A percentile compares a stretch with the other conserved stretches of the same genome.
phyloP scores from a whole-genome alignment of 2,113 vertebrate species.

The Microtus oregoni region DNA sequence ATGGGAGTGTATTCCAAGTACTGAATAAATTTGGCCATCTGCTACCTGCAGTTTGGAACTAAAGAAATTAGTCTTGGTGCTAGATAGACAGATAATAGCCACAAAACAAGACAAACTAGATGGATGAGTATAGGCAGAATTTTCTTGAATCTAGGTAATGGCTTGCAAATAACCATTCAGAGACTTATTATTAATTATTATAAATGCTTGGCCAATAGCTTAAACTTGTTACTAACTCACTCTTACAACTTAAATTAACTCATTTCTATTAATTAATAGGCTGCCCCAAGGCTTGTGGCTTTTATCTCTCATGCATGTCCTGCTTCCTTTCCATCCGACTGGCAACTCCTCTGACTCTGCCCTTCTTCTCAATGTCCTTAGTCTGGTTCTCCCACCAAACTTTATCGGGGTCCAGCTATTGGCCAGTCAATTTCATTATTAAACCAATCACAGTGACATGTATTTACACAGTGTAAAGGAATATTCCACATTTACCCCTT shows the following conservation, averaged over 20 bases:
- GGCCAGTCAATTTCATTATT: neutral
- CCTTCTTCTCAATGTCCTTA: neutral
- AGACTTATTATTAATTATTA: neutral
- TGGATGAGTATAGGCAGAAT: neutral
- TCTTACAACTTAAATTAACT: neutral
- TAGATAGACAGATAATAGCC: neutral
- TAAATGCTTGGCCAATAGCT: neutral
- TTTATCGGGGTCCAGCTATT: neutral
- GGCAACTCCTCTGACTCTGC: neutral
- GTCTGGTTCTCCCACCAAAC: neutral
- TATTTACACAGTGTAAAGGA: neutral
- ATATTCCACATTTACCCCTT: neutral
- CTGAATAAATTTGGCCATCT: slow-evolving; percentile 26
- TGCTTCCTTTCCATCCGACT: neutral
- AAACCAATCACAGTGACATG: neutral
- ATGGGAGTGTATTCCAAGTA: slow-evolving; percentile 35
- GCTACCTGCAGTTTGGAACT: neutral
- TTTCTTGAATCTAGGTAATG: neutral
- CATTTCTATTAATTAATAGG: neutral
- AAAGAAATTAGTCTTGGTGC: neutral
- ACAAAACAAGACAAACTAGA: neutral
- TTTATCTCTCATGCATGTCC: neutral
- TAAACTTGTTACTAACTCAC: neutral
- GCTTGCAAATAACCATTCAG: neutral
- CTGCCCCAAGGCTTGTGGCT: neutral